phyloP scores from a whole-genome alignment of 2,113 vertebrate genomes.

The Scytalopus superciliaris region DNA sequence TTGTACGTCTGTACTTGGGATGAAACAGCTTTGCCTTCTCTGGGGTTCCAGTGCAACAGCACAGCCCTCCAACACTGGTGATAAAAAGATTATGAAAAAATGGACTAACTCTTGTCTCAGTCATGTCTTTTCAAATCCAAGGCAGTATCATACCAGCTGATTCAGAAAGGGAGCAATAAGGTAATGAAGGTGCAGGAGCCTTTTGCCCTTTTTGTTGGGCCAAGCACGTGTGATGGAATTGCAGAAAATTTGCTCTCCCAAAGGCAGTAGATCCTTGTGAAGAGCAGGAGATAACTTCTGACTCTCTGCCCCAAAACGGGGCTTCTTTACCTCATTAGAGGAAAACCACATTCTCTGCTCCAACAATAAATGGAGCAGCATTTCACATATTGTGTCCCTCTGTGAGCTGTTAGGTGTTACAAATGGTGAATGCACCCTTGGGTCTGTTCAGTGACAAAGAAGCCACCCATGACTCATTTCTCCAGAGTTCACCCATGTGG shows the following conservation, averaged over 20 bases:
- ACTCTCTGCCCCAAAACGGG: not conserved
- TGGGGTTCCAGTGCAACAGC: not conserved
- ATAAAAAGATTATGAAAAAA: not conserved
- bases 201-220: not conserved
- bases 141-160: not conserved
- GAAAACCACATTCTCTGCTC: not conserved
- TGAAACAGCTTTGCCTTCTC: not conserved
- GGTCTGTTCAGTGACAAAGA: not conserved
- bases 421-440: fast-evolving
- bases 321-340: not conserved
- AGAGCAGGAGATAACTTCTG: not conserved
- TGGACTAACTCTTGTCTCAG: not conserved
- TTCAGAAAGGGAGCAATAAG: not conserved
- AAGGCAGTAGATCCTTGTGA: not conserved
- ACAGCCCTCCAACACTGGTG: not conserved
- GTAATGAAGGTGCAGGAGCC: not conserved
- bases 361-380: not conserved
- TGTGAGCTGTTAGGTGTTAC: fast-evolving
- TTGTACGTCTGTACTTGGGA: not conserved
- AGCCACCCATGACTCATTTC: not conserved
- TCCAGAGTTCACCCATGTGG: not conserved
- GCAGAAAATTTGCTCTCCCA: not conserved
- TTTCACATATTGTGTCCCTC: fast-evolving
- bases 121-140: not conserved
- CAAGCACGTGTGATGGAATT: fast-evolving